phyloP scores from a whole-genome alignment of 2,888 invertebrate genomes.

The Drosophila austrosaltans region DNA sequence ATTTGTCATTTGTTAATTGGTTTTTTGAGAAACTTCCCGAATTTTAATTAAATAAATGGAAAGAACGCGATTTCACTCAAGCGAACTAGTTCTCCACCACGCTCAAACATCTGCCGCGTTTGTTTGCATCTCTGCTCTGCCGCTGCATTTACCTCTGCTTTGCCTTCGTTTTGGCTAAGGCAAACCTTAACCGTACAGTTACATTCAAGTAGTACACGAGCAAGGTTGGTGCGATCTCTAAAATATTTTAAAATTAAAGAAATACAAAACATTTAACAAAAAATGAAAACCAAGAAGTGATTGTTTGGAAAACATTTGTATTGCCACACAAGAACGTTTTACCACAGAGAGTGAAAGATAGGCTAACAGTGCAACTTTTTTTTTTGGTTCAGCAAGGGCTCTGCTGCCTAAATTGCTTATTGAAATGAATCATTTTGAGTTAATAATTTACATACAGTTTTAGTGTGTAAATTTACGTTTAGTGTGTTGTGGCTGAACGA shows the following conservation, averaged over 20 bases:
- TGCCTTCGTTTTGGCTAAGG: constrained; percentile 50
- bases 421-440: too few species aligned
- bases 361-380: too few species aligned
- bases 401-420: too few species aligned
- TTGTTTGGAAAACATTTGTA: too few species aligned
- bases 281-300: too few species aligned
- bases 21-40: not conserved
- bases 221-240: constrained; percentile 61
- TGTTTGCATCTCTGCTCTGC: constrained; percentile 42
- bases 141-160: constrained; percentile 31
- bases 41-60: not conserved
- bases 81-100: constrained; percentile 3
- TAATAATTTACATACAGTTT: too few species aligned
- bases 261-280: constrained; percentile 21
- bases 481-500: constrained; percentile 5
- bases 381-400: too few species aligned
- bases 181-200: constrained; percentile 64
- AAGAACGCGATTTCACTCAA: not conserved
- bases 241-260: not conserved
- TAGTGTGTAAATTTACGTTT: too few species aligned
- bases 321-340: too few species aligned
- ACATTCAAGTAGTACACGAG: constrained; percentile 58
- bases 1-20: not conserved
- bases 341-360: too few species aligned
- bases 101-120: constrained; percentile 45